These are phyloP conservation scores for Bombylius major DNA, from an alignment of 2,888 invertebrate genomes.

Conservation along the genomic window DNA sequence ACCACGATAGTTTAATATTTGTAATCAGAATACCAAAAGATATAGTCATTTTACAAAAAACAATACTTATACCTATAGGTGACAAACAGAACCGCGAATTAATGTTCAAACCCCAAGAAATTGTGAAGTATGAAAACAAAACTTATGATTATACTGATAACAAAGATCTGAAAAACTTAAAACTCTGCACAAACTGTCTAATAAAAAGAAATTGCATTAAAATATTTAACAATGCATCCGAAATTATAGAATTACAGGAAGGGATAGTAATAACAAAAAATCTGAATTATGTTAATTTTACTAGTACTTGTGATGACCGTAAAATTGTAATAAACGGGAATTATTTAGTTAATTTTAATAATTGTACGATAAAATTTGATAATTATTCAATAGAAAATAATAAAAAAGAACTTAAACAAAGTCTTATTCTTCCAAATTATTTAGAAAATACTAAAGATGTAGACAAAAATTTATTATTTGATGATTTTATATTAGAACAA, in stretches of 20 bases:
- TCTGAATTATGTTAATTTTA: neutral
- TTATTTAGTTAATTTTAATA: constrained; percentile 3
- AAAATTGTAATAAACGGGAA: constrained; percentile 4
- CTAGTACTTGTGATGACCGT: constrained; percentile 5
- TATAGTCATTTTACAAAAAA: constrained; percentile 1
- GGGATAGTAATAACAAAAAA: constrained; percentile 2
- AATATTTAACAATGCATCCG: constrained; percentile 4
- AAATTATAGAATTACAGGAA: constrained; percentile 4
- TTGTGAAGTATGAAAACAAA: too few relatives aligned
- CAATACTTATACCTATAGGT: neutral
- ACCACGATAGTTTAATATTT: constrained; percentile 3
- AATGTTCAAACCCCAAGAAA: too few relatives aligned
- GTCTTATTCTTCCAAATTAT: constrained; percentile 4
- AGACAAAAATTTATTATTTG: neutral
- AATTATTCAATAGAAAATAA: constrained; percentile 1
- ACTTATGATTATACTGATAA: too few relatives aligned
- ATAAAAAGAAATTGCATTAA: constrained; percentile 4
- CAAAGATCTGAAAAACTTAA: too few relatives aligned
- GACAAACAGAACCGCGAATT: too few relatives aligned
- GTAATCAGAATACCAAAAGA: constrained; percentile 6
- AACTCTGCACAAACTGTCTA: too few relatives aligned
- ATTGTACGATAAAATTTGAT: constrained; percentile 5
- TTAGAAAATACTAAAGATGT: neutral
- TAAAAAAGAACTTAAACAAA: constrained; percentile 4
- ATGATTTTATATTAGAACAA: neutral